These are phyloP conservation scores for Coreius guichenoti DNA, from an alignment of 2,797 vertebrate species.

Conservation along the genomic window DNA sequence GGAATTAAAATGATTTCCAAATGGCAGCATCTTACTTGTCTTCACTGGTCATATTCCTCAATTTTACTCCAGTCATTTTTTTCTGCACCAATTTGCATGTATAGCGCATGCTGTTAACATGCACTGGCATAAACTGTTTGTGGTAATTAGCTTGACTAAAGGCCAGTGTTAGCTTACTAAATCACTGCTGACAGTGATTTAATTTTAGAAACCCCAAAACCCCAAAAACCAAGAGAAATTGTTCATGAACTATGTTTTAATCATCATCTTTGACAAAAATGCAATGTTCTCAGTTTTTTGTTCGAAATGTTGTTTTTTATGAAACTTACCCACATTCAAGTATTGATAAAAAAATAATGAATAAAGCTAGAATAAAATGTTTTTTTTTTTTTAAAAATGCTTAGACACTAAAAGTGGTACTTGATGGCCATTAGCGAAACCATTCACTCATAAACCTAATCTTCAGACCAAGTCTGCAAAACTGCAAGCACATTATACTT, in stretches of 20 bases:
- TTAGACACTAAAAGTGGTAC: too few species aligned
- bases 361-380: neutral
- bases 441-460: too few species aligned
- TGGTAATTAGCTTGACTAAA: constrained; percentile 47
- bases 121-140: constrained; percentile 2
- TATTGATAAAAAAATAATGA: neutral
- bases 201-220: too few species aligned
- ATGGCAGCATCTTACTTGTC: constrained; percentile 9
- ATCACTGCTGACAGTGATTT: constrained; percentile 38
- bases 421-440: too few species aligned
- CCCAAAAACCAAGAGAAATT: constrained; percentile 1
- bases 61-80: neutral
- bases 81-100: constrained; percentile 4
- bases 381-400: too few species aligned
- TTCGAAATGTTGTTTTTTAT: neutral
- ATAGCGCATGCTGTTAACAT: constrained; percentile 12
- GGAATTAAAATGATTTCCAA: constrained; percentile 41
- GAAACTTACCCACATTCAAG: neutral
- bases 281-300: neutral
- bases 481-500: too few species aligned
- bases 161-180: constrained; percentile 29
- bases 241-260: neutral
- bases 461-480: too few species aligned
- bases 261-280: neutral
- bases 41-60: neutral